Percentiles rank a stretch among this genome's conserved stretches.
Conservation (phyloP, 2,797 vertebrate species). For the Streptopelia turtur region DNA sequence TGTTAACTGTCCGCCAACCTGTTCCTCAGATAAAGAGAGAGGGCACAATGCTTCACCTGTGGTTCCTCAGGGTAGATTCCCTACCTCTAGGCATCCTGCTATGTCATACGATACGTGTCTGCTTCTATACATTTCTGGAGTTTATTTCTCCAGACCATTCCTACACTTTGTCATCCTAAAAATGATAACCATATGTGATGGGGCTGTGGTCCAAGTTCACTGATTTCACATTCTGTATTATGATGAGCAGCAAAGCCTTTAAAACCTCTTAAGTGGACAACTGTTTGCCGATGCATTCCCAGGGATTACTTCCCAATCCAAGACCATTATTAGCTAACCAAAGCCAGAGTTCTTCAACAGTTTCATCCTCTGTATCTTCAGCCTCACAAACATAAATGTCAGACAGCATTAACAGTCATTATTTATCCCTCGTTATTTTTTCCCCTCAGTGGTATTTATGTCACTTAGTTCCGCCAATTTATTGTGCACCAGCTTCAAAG, state of each 20-base stretch:
- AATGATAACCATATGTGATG: not conserved
- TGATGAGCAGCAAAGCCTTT: not conserved
- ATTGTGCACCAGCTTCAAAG: not conserved
- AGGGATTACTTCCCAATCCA: not conserved
- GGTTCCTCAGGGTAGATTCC: not conserved
- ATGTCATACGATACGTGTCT: fast-evolving
- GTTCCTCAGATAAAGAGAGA: not conserved
- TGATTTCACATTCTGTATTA: not conserved
- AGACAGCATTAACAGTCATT: not conserved
- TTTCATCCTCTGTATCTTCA: not conserved
- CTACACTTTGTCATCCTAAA: not conserved
- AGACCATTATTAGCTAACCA: not conserved
- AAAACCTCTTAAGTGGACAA: not conserved
- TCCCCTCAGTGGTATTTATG: not conserved
- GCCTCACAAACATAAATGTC: not conserved
- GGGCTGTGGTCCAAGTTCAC: not conserved
- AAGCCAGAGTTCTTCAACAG: not conserved
- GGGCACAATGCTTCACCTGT: not conserved
- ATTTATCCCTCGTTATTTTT: not conserved
- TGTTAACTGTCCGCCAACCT: not conserved
- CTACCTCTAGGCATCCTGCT: not conserved
- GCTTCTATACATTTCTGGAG: not conserved
- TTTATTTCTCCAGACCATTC: not conserved
- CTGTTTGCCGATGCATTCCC: not conserved
- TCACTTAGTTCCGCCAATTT: not conserved